Conservation (phyloP, 2,797 vertebrate genomes). For the Strix occidentalis region DNA sequence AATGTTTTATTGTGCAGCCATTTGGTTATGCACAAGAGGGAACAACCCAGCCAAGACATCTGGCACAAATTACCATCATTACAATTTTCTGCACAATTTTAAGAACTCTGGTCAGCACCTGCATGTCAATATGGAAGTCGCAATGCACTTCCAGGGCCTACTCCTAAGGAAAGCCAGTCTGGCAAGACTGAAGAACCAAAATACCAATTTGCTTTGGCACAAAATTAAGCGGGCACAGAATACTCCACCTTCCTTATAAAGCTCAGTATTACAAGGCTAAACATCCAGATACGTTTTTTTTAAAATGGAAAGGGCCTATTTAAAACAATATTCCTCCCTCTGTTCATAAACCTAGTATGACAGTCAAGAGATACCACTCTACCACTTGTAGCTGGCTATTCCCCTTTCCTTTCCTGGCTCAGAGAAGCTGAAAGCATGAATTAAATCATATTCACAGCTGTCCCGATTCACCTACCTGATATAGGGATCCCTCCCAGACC, state of each 20-base stretch:
- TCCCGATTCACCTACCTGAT: slow-evolving; percentile 87
- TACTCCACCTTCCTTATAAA: slow-evolving; percentile 86
- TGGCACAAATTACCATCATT: slow-evolving; percentile 36
- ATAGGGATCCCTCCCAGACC: slow-evolving; percentile 98
- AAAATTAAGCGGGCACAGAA: slow-evolving; percentile 69
- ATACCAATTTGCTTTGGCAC: slow-evolving; percentile 53
- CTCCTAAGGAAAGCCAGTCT: slow-evolving; percentile 21
- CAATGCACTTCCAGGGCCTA: slow-evolving; percentile 33
- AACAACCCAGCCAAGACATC: slow-evolving; percentile 38
- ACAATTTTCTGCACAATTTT: background rate
- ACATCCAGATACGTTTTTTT: background rate
- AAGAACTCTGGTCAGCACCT: slow-evolving; percentile 44
- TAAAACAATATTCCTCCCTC: slow-evolving; percentile 5
- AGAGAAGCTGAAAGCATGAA: slow-evolving; percentile 59
- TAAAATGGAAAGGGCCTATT: slow-evolving; percentile 10
- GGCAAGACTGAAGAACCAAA: slow-evolving; percentile 13
- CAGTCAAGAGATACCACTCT: background rate
- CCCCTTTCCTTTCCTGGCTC: slow-evolving; percentile 28
- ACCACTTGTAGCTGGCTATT: slow-evolving; percentile 16
- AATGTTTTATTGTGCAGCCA: slow-evolving; percentile 10
- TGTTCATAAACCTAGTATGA: slow-evolving; percentile 25
- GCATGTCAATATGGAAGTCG: background rate
- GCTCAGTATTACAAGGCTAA: slow-evolving; percentile 83
- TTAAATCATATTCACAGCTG: slow-evolving; percentile 26
- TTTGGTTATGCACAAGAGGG: background rate